Percentiles rank a stretch among this genome's conserved stretches.
Conservation (phyloP, 2,113 vertebrate genomes). For the Salvelinus namaycush region DNA sequence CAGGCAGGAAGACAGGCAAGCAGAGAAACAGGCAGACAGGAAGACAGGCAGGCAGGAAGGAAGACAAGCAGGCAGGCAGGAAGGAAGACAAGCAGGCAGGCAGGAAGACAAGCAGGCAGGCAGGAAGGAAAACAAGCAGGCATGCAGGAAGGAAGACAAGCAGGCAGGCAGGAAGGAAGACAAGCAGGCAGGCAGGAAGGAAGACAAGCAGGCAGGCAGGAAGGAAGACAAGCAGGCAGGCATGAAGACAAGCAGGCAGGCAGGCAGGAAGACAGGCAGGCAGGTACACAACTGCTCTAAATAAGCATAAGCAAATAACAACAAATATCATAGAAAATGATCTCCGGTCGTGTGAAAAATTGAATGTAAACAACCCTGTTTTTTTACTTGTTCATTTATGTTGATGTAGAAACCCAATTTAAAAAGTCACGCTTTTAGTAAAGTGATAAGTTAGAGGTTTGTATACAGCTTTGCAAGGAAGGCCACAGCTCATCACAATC, state of each 20-base stretch:
- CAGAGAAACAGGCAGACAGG: slow-evolving; percentile 4
- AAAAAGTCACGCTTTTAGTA: slow-evolving; percentile 28
- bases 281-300: neutral
- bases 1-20: slow-evolving; percentile 4
- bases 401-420: slow-evolving; percentile 50
- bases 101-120: slow-evolving; percentile 9
- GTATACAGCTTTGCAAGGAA: slow-evolving; percentile 38
- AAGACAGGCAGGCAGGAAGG: neutral
- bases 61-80: neutral
- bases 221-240: neutral
- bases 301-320: slow-evolving; percentile 31
- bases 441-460: slow-evolving; percentile 38
- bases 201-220: neutral
- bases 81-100: neutral
- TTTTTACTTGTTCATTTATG: slow-evolving; percentile 44
- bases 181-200: neutral
- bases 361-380: slow-evolving; percentile 8
- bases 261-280: neutral
- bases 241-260: too few species aligned
- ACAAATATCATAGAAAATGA: neutral
- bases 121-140: slow-evolving; percentile 10
- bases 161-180: neutral
- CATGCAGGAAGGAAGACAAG: slow-evolving; percentile 17
- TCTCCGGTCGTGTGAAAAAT: slow-evolving; percentile 5
- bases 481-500: slow-evolving; percentile 37